These are phyloP conservation scores for Brenthis ino DNA, from an alignment of 2,888 invertebrate species.

Conservation along the genomic window DNA sequence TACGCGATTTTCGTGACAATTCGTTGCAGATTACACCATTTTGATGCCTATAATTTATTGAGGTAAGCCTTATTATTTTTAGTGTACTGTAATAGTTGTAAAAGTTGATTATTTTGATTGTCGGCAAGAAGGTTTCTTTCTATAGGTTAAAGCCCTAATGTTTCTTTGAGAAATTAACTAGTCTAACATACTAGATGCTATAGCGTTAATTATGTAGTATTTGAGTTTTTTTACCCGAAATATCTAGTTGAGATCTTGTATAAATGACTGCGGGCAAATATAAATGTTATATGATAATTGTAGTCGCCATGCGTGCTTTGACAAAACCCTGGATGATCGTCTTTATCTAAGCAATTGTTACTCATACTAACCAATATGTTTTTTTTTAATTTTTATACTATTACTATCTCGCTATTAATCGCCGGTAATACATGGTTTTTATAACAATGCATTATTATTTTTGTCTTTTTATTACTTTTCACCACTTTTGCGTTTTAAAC, in stretches of 20 bases:
- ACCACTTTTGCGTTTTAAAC: too few relatives aligned
- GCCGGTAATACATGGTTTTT: background rate
- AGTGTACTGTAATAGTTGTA: constrained; percentile 3
- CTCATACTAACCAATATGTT: background rate
- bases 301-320: constrained; percentile 75
- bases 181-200: constrained; percentile 12
- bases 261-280: constrained; percentile 1
- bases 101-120: constrained; percentile 57
- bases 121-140: constrained; percentile 66
- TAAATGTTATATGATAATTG: constrained; percentile 29
- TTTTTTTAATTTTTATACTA: constrained; percentile 4
- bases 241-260: background rate
- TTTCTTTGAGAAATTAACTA: constrained; percentile 44
- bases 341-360: constrained; percentile 16
- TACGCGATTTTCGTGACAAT: constrained; percentile 67
- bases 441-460: background rate
- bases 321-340: constrained; percentile 46
- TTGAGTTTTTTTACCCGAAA: constrained; percentile 13
- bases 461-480: too few relatives aligned
- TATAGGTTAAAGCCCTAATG: constrained; percentile 68
- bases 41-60: constrained; percentile 78
- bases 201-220: constrained; percentile 2
- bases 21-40: constrained; percentile 64
- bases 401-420: background rate
- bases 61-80: constrained; percentile 58